phyloP scores from a whole-genome alignment of 2,797 vertebrate genomes.

The Tarsius wallacei region DNA sequence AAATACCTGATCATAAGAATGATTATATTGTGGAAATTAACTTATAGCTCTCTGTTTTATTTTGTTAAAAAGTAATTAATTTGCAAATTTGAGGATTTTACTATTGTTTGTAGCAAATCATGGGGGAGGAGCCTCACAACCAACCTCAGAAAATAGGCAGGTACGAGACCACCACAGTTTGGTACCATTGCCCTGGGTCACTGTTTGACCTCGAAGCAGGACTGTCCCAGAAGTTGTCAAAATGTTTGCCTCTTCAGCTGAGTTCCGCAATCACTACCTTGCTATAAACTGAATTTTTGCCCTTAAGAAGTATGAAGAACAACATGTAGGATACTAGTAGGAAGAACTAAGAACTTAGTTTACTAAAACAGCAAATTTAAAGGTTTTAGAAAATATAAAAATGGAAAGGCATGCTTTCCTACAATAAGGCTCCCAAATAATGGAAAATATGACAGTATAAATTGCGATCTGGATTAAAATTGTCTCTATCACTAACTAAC shows the following conservation, averaged over 20 bases:
- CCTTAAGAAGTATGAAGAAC: not conserved
- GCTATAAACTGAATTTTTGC: not conserved
- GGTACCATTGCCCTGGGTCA: not conserved
- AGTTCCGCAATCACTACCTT: not conserved
- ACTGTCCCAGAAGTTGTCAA: not conserved
- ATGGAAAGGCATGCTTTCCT: not conserved
- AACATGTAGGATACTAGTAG: not conserved
- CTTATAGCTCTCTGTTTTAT: not conserved
- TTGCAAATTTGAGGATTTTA: not conserved
- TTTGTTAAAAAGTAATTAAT: slow-evolving; percentile 45
- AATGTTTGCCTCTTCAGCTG: not conserved
- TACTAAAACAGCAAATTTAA: not conserved
- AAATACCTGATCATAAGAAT: not conserved
- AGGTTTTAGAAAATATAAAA: not conserved
- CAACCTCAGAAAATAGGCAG: not conserved
- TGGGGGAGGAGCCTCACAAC: not conserved
- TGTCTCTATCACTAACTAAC: not conserved
- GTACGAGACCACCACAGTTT: not conserved
- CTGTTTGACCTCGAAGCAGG: not conserved
- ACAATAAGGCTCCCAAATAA: not conserved
- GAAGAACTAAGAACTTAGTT: not conserved
- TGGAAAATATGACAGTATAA: not conserved
- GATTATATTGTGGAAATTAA: not conserved
- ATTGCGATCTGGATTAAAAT: slow-evolving; percentile 17
- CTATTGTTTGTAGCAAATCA: not conserved